Conservation (phyloP, 2,888 invertebrate genomes). For the Blastobasis lacticolella region DNA sequence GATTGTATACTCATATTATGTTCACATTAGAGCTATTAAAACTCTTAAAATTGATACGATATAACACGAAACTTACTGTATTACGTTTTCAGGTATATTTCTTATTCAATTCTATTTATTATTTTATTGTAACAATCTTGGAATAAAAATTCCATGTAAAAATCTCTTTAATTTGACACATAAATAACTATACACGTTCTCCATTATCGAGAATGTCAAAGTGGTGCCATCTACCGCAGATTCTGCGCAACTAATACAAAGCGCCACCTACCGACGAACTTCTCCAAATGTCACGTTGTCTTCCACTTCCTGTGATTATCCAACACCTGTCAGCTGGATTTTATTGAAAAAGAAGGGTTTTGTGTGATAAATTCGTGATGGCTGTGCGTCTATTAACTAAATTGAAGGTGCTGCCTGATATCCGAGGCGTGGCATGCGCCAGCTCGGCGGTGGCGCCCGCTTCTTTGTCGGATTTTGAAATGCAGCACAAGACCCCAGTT, state of each 20-base stretch:
- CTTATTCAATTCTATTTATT: too few relatives aligned
- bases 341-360: constrained; percentile 21
- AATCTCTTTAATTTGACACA: too few relatives aligned
- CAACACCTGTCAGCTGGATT: constrained; percentile 37
- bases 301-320: constrained; percentile 69
- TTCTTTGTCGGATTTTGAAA: constrained; percentile 79
- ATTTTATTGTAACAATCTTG: too few relatives aligned
- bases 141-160: too few relatives aligned
- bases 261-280: constrained; percentile 34
- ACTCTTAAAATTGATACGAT: too few relatives aligned
- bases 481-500: constrained; percentile 77
- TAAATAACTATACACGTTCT: too few relatives aligned
- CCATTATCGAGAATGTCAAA: too few relatives aligned
- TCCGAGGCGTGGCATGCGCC: constrained; percentile 38
- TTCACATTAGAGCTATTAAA: not conserved
- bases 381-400: constrained; percentile 59
- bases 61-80: too few relatives aligned
- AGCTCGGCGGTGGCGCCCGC: constrained; percentile 62
- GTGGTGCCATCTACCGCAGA: constrained; percentile 26
- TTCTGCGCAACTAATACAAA: constrained; percentile 22
- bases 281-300: constrained; percentile 18
- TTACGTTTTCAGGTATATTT: too few relatives aligned
- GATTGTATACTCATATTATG: not conserved
- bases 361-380: constrained; percentile 35
- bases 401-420: constrained; percentile 50